Evolutionary conservation across 2,113 vertebrate genomes (phyloP).

Genomic region (Macquaria ambigua): DNA sequence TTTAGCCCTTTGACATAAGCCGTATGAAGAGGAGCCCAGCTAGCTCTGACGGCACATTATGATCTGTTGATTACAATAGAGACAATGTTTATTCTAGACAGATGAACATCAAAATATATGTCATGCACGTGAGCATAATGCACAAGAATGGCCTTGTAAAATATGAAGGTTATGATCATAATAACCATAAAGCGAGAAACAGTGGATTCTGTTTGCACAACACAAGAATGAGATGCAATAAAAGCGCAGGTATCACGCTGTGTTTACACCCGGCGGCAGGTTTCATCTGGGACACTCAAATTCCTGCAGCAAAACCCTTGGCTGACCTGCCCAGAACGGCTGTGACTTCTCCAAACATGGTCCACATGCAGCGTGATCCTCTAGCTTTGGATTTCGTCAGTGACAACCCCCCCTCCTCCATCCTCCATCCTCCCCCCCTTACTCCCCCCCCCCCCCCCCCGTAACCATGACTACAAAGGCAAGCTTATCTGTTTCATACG

Average conservation of each 20-base stretch:
- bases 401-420: constrained; percentile 15
- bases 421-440: too few relatives aligned
- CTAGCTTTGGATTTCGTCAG: constrained; percentile 60
- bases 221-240: constrained; percentile 24
- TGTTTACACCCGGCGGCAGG: constrained; percentile 62
- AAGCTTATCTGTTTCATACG: constrained; percentile 58
- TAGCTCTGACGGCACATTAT: constrained; percentile 79
- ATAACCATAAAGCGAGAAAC: background rate
- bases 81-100: constrained; percentile 46
- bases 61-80: constrained; percentile 49
- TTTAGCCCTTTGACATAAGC: constrained; percentile 84
- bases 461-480: constrained; percentile 55
- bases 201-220: constrained; percentile 21
- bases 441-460: background rate
- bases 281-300: constrained; percentile 48
- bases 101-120: constrained; percentile 14
- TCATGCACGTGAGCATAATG: background rate
- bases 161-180: constrained; percentile 1
- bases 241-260: constrained; percentile 30
- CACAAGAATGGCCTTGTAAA: constrained; percentile 14
- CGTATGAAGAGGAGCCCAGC: constrained; percentile 78
- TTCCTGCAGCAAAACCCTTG: constrained; percentile 67
- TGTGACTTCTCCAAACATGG: constrained; percentile 75
- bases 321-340: constrained; percentile 63
- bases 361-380: constrained; percentile 34